These are phyloP conservation scores for Pleuronectes platessa DNA, from an alignment of 2,113 vertebrate species.

Conservation along the genomic window DNA sequence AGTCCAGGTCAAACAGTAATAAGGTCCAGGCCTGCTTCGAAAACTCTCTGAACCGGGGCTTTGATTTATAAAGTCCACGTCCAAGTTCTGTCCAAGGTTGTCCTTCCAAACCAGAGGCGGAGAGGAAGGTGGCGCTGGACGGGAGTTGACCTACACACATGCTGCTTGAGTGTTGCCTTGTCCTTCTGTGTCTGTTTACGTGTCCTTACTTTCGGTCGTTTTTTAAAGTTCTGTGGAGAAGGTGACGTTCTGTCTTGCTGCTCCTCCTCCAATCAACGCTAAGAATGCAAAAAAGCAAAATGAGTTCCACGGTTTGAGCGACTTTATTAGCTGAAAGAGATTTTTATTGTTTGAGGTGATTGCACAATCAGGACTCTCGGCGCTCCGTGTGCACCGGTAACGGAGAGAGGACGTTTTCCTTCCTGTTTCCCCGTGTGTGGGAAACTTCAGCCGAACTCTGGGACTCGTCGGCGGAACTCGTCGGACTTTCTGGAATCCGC, in stretches of 20 bases:
- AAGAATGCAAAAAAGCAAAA: slow-evolving; percentile 73
- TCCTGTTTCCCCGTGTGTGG: background rate
- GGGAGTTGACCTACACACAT: slow-evolving; percentile 67
- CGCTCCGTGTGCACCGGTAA: background rate
- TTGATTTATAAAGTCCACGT: slow-evolving; percentile 43
- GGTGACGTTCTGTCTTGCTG: slow-evolving; percentile 65
- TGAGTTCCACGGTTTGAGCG: slow-evolving; percentile 36
- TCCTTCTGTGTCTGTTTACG: slow-evolving; percentile 58
- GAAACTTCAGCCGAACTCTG: slow-evolving; percentile 35
- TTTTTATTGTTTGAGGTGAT: slow-evolving; percentile 68
- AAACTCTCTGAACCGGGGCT: slow-evolving; percentile 67
- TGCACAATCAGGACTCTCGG: slow-evolving; percentile 71
- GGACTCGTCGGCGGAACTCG: slow-evolving; percentile 4
- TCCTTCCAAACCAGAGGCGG: slow-evolving; percentile 18
- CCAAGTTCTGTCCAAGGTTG: slow-evolving; percentile 26
- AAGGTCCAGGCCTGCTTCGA: slow-evolving; percentile 44
- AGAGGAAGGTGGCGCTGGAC: slow-evolving; percentile 33
- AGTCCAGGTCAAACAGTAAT: slow-evolving; percentile 28
- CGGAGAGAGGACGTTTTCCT: background rate
- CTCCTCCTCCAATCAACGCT: slow-evolving; percentile 73
- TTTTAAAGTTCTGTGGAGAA: slow-evolving; percentile 49
- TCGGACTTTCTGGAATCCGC: slow-evolving; percentile 24
- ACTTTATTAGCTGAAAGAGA: slow-evolving; percentile 65
- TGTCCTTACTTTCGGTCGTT: slow-evolving; percentile 1
- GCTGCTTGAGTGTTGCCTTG: slow-evolving; percentile 79